These are phyloP conservation scores for Drosophila neocordata DNA, from an alignment of 1,140 invertebrate genomes.

Conservation along the genomic window DNA sequence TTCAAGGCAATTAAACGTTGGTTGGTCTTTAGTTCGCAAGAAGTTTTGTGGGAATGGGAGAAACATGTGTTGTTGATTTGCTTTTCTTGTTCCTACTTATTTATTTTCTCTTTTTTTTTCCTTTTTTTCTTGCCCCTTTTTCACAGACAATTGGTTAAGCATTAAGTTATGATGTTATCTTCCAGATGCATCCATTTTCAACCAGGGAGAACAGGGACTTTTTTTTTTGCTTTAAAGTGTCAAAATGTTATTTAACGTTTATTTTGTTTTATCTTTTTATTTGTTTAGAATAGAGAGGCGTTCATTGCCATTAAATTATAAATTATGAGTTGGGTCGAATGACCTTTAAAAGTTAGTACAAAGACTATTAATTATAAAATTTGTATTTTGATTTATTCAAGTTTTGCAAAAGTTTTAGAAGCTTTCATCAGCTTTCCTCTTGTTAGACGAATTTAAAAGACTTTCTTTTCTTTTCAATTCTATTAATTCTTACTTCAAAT, in stretches of 20 bases:
- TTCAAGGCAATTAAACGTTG: constrained; percentile 75
- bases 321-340: constrained; percentile 13
- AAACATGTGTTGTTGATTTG: constrained; percentile 74
- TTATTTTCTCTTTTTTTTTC: background rate
- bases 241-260: constrained; percentile 65
- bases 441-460: no score
- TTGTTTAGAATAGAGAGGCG: background rate
- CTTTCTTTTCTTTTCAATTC: no score
- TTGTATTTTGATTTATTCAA: background rate
- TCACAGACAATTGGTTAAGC: constrained; percentile 74
- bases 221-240: constrained; percentile 58
- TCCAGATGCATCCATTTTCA: background rate
- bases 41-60: background rate
- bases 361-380: background rate
- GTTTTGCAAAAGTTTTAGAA: background rate
- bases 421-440: background rate
- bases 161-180: constrained; percentile 73
- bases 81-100: constrained; percentile 28
- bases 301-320: constrained; percentile 8
- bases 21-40: constrained; percentile 28
- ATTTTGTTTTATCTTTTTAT: background rate
- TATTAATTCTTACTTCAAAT: no score
- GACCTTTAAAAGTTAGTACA: background rate
- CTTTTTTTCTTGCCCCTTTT: constrained; percentile 35
- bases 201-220: background rate